Evolutionary conservation across 2,888 invertebrate species (phyloP), one percentile per base, ranked within the genome.

Genomic region (Aporophyla nigra): DNA sequence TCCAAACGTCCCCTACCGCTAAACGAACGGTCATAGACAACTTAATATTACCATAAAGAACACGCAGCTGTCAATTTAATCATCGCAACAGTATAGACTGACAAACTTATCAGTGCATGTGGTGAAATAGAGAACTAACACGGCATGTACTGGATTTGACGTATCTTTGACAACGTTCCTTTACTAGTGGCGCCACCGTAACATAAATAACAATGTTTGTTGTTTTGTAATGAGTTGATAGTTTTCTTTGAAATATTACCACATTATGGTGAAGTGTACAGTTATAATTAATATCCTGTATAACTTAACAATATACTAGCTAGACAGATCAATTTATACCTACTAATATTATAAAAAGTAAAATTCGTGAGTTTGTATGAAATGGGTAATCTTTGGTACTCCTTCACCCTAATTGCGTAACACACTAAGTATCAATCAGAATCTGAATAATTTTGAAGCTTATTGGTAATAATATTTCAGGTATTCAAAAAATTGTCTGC

Each of bases 21-120:
- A 59, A 51, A 51, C 51, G n/a, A 75, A 75, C 74, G 58, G 76
- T 59, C 59, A 53, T 19, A 59, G 43, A 74, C 76, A 74, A 76
- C 51, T 21, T 75, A 19, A 53, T 53, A 33, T 61, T 51, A 51
- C 75, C 59, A 51, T 59, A 51, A 19, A 61, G 76, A 49, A 74
- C 76, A 43, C n/a, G 59, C 51, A 61, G 76, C 74, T 53, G 76
- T 74, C 76, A 59, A 75, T 21, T 21, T 75, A 59, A 73, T 58
- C 58, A 73, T 40, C 74, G 27, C 19, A 56, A 74, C 69, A 63
- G n/a, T 33, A n/a, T 72, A 40, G 16, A 33, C 73, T 33, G 33
- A 73, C 19, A 21, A 33, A 24, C 19, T 56, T 74, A 56, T 33
- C 56, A 24, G 14, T 56, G 72, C 72, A 46, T 58, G 72, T 40